Evolutionary conservation across 2,888 invertebrate species (phyloP).

Genomic region (Chymomyza fuscimana): DNA sequence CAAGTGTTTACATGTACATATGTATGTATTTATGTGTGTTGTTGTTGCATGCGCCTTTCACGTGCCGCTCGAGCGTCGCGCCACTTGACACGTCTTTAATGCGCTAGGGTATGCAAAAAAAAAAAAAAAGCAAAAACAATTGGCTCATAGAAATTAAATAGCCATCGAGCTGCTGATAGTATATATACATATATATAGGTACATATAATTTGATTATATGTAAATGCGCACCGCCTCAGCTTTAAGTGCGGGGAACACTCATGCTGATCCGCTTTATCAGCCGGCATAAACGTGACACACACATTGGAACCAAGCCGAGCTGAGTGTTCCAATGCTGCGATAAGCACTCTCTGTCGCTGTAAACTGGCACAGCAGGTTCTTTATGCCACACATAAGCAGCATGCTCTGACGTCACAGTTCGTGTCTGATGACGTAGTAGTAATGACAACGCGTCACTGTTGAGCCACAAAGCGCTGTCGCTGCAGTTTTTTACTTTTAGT

Average conservation of each 20-base stretch:
- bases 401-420: not conserved
- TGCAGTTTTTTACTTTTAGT: not conserved
- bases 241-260: not conserved
- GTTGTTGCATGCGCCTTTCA: slow-evolving; percentile 38
- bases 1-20: not conserved
- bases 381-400: not conserved
- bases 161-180: slow-evolving; percentile 16
- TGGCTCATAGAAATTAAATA: not conserved
- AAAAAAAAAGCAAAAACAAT: not conserved
- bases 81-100: not conserved
- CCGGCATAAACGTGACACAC: not conserved
- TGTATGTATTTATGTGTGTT: not conserved
- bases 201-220: not conserved
- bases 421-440: not conserved
- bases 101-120: not conserved
- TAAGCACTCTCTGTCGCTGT: not conserved
- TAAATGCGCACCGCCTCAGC: not conserved
- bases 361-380: slow-evolving; percentile 39
- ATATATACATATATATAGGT: not conserved
- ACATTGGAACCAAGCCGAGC: not conserved
- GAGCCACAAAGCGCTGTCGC: not conserved
- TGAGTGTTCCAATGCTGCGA: not conserved
- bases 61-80: slow-evolving; percentile 33
- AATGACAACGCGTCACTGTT: not conserved
- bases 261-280: not conserved